Percentiles rank a stretch among this genome's conserved stretches.
These are phyloP conservation scores for Neelides folsomi DNA, from an alignment of 2,888 invertebrate genomes.

Conservation along the genomic window DNA sequence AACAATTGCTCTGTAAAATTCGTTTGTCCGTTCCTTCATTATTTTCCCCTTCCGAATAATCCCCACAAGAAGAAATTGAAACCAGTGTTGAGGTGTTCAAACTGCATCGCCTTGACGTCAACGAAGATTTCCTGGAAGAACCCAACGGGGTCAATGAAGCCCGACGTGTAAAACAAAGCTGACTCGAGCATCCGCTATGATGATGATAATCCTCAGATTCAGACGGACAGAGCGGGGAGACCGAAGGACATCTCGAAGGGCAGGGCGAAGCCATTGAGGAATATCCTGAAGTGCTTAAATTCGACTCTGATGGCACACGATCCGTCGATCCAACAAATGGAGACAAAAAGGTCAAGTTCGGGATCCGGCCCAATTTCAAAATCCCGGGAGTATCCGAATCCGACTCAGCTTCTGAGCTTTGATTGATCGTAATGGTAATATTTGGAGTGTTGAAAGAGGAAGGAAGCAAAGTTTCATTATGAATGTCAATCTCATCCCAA, in stretches of 20 bases:
- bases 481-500: constrained; percentile 59
- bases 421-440: constrained; percentile 41
- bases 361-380: constrained; percentile 36
- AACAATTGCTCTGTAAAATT: background rate
- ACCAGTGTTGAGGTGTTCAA: constrained; percentile 47
- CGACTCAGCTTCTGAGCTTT: constrained; percentile 41
- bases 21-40: constrained; percentile 9
- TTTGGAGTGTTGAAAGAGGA: constrained; percentile 39
- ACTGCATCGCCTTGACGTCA: constrained; percentile 30
- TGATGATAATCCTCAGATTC: constrained; percentile 53
- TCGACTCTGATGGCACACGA: constrained; percentile 66
- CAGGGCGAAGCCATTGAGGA: constrained; percentile 75
- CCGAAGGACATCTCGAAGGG: constrained; percentile 66
- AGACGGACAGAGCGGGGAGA: constrained; percentile 61
- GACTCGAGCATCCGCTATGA: constrained; percentile 8
- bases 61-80: constrained; percentile 42
- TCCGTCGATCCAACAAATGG: constrained; percentile 48
- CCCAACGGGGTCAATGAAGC: constrained; percentile 29
- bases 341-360: constrained; percentile 56
- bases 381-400: constrained; percentile 39
- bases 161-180: constrained; percentile 14
- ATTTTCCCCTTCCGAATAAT: constrained; percentile 10
- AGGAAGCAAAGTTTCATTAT: constrained; percentile 38
- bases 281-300: constrained; percentile 69
- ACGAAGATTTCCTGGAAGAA: constrained; percentile 35